These are phyloP conservation scores for Blera fallax DNA, from an alignment of 2,888 invertebrate species.

Conservation along the genomic window DNA sequence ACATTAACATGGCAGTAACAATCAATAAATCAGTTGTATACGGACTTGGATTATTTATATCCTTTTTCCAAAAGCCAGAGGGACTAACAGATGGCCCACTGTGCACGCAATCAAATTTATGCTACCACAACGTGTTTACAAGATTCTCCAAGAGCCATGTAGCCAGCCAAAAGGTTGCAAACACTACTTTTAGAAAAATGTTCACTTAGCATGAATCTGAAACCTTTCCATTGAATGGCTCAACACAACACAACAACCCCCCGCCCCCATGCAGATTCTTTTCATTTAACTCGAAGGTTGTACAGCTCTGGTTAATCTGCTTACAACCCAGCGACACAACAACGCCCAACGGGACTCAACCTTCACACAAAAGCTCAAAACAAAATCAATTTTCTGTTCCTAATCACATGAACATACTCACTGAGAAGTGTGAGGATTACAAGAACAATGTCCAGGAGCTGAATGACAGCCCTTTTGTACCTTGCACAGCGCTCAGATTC, in stretches of 20 bases:
- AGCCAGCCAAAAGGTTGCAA: neutral
- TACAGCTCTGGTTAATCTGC: neutral
- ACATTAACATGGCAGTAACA: neutral
- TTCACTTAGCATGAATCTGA: constrained; percentile 6
- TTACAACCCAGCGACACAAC: neutral
- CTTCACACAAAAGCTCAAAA: neutral
- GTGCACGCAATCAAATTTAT: constrained; percentile 34
- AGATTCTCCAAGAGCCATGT: neutral
- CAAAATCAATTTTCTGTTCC: constrained; percentile 18
- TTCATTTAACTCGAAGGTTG: neutral
- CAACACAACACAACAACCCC: neutral
- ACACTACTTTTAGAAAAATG: neutral
- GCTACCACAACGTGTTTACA: constrained; percentile 4
- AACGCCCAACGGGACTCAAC: neutral
- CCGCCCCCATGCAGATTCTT: neutral
- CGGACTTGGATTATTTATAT: neutral
- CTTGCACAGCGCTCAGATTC: constrained; percentile 12
- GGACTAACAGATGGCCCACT: neutral
- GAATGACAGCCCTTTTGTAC: constrained; percentile 33
- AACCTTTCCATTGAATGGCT: neutral
- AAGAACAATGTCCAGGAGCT: neutral
- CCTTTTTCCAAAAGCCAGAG: neutral
- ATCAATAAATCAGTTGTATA: constrained; percentile 26
- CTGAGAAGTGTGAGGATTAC: constrained; percentile 13
- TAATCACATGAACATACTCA: constrained; percentile 7